Base-by-base conservation (phyloP, 2,888 invertebrate species). In the Nymphalis urticae region DNA sequence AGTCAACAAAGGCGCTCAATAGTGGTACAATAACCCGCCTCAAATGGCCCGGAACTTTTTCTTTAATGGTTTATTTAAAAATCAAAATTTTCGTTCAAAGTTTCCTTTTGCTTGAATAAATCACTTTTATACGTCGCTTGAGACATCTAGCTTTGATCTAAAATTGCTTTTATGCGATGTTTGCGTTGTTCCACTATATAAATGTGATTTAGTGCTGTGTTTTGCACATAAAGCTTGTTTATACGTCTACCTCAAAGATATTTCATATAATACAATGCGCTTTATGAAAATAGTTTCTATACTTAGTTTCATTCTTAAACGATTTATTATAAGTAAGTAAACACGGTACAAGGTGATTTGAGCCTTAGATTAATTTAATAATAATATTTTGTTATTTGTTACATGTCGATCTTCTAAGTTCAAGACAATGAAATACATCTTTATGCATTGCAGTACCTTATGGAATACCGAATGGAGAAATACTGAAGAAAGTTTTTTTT, bases 31-130 rank as follows among this genome's bases (percentile, higher is more conserved):
- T 91, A 88, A 87, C 88, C 88, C 87, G 86, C 88, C 86, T 88
- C 85, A 89, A 91, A 91, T 90, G 89, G 89, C 79, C 85, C 88
- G 90, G 89, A 90, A 91, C 90, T 91, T 92, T 90, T 90, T 89
- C 88, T 89, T 83, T 89, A 89, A 90, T 90, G 90, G 88, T 91
- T 91, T 90, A 89, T 91, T 92, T 90, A 89, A 90, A 90, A 90
- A 90, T 89, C 83, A 86, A 87, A 88, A 85, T 90, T 91, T 90
- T 88, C 88, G 90, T 89, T 89, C 84, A 82, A 85, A 87, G 84
- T 88, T 88, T 88, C 86, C 87, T 88, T 86, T 82, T 70, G 77
- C 78, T 76, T 78, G 76, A 72, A 90, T 92, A 92, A 90, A 92
- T 90, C 90, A 86, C 75, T 82, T 90, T 90, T 90, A 90, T 91